phyloP scores from a whole-genome alignment of 2,888 invertebrate genomes.

The Electrophaes corylata region DNA sequence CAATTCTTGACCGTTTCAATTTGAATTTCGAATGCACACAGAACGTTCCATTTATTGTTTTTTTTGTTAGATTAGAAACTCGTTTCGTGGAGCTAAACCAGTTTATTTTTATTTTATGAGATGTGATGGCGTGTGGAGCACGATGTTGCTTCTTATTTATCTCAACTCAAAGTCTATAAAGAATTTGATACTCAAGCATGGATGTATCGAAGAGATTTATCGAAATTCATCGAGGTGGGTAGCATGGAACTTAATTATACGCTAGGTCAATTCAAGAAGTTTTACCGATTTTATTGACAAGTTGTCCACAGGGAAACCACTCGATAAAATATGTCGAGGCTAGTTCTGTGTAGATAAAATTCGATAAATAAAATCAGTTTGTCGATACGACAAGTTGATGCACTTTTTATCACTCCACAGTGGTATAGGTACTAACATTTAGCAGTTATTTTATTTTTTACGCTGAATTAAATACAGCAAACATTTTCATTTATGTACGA shows the following conservation, averaged over 20 bases:
- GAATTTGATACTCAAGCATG: no score
- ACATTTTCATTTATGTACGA: conserved; percentile 10
- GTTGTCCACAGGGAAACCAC: no score
- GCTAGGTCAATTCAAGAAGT: no score
- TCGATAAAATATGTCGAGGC: no score
- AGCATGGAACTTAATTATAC: no score
- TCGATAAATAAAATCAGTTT: no score
- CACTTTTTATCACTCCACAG: no score
- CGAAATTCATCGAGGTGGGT: no score
- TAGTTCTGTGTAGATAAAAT: no score
- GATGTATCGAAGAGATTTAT: no score
- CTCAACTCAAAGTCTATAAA: conserved; percentile 9
- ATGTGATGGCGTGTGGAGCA: conserved; percentile 20
- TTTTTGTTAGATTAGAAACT: conserved; percentile 39
- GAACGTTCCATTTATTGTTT: conserved; percentile 37
- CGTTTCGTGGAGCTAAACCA: conserved; percentile 24
- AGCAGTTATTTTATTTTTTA: background rate
- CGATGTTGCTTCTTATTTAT: conserved; percentile 11
- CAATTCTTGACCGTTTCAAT: conserved; percentile 47
- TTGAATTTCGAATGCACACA: conserved; percentile 41
- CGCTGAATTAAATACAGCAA: background rate
- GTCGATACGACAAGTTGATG: no score
- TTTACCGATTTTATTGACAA: no score
- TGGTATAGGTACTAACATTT: background rate
- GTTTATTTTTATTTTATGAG: conserved; percentile 21